Evolutionary conservation across 2,888 invertebrate genomes (phyloP), one percentile per base, ranked within the genome.

Genomic region (Torymus tubicola): DNA sequence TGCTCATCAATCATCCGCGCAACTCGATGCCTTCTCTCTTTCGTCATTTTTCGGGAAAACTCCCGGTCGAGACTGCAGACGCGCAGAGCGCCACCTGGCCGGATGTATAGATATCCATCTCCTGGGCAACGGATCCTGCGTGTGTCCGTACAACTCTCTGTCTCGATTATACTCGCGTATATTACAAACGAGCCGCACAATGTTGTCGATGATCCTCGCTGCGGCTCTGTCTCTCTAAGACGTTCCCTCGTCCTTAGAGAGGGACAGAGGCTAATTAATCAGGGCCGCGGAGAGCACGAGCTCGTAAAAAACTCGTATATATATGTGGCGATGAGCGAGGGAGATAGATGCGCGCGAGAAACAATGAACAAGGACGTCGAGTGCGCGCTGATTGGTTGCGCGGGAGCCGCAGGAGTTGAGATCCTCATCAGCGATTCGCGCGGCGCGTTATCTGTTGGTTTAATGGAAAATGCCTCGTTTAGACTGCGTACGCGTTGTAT

Each of bases 81-180:
- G 69, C 80, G 70, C 82, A 24, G 76, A 83, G 83, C 85, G 85
- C 87, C 89, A 90, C 87, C 88, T 89, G 89, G 89, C 84, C 86
- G 85, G 85, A 87, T 86, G 85, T 85, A 85, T 21, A 16, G 87
- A 85, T 84, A 84, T 83, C 80, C 82, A 84, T 84, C 84, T 83
- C 67, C 24, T 78, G 14, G 53, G 78, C 82, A 69, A 78, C 83
- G 82, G 65, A 77, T 31, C 31, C 31, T 3, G 31, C 31, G 31
- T 31, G 31, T 31, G 31, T 8, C 31, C 31, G 31, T 31, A 31
- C 31, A 31, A 31, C 31, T 31, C 3, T 31, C 31, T 31, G 3
- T 31, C 3, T 31, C 3, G 31, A 31, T 31, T 31, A 31, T 31
- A 31, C 31, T 31, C 31, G 31, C 31, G 31, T 3, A 31, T 69